phyloP scores from a whole-genome alignment of 2,113 vertebrate genomes.

The Clarias batrachus region DNA sequence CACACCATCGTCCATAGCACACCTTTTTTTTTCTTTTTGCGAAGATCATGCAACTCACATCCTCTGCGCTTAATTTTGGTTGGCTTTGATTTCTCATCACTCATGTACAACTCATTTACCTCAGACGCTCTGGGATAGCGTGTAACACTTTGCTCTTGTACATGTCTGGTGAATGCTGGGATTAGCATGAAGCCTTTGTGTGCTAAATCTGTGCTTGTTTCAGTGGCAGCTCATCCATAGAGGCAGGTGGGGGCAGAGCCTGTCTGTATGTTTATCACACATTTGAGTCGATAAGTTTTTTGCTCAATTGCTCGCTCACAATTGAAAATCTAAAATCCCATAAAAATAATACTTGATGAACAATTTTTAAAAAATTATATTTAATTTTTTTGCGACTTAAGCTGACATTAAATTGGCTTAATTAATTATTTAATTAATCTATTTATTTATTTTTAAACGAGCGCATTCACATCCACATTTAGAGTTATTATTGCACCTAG shows the following conservation, averaged over 20 bases:
- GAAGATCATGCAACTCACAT: slow-evolving; percentile 34
- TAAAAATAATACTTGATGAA: background rate
- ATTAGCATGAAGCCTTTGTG: background rate
- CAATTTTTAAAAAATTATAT: background rate
- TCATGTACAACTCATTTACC: slow-evolving; percentile 20
- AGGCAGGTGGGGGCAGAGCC: background rate
- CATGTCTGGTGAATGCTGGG: slow-evolving; percentile 1
- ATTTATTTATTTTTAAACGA: background rate
- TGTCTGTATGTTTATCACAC: background rate
- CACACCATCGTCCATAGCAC: slow-evolving; percentile 35
- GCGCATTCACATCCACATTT: background rate
- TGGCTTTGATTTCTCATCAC: slow-evolving; percentile 43
- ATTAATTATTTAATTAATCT: too few relatives aligned
- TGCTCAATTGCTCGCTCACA: too few relatives aligned
- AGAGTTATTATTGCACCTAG: background rate
- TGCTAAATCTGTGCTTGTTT: background rate
- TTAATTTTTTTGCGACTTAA: background rate
- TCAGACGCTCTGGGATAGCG: slow-evolving; percentile 9
- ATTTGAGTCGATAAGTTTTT: background rate
- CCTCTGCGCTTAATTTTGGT: slow-evolving; percentile 21
- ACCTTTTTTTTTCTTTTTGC: slow-evolving; percentile 30
- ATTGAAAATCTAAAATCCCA: background rate
- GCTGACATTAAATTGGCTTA: background rate
- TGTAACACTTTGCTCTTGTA: background rate
- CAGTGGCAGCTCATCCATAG: background rate